Conservation (phyloP, 2,888 invertebrate genomes). For the Caenorhabditis becei region DNA sequence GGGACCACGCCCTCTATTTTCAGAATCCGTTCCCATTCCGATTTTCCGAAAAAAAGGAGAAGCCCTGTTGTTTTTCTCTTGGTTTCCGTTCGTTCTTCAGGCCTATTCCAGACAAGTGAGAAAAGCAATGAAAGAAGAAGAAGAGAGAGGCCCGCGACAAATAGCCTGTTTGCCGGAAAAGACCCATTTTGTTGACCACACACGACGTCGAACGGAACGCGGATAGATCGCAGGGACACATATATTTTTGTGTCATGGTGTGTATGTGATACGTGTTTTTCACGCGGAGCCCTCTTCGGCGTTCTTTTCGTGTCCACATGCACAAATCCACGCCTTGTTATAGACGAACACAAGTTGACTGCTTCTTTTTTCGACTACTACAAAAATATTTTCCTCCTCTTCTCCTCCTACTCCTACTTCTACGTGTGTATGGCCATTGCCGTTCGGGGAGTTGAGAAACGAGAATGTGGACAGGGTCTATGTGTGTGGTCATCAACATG, state of each 20-base stretch:
- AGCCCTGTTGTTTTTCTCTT: slow-evolving; percentile 2
- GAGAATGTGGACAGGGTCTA: slow-evolving; percentile 11
- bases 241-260: slow-evolving; percentile 39
- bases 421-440: background rate
- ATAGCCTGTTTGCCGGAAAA: slow-evolving; percentile 57
- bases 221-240: background rate
- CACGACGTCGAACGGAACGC: slow-evolving; percentile 22
- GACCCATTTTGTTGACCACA: slow-evolving; percentile 54
- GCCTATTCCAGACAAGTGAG: slow-evolving; percentile 6
- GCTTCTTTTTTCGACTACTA: slow-evolving; percentile 22
- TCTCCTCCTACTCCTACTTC: background rate
- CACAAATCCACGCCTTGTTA: slow-evolving; percentile 52
- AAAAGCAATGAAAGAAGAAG: slow-evolving; percentile 12
- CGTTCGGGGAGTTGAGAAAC: slow-evolving; percentile 8
- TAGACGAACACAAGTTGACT: slow-evolving; percentile 21
- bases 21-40: background rate
- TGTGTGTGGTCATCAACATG: slow-evolving; percentile 52
- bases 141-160: slow-evolving; percentile 50
- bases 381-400: slow-evolving; percentile 50
- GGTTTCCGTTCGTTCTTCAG: background rate
- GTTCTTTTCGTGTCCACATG: background rate
- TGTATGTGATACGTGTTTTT: slow-evolving; percentile 55
- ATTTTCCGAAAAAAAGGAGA: background rate
- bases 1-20: background rate
- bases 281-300: slow-evolving; percentile 14